These are phyloP conservation scores for Neomicropteryx cornuta DNA, from an alignment of 1,140 invertebrate genomes.

Conservation along the genomic window DNA sequence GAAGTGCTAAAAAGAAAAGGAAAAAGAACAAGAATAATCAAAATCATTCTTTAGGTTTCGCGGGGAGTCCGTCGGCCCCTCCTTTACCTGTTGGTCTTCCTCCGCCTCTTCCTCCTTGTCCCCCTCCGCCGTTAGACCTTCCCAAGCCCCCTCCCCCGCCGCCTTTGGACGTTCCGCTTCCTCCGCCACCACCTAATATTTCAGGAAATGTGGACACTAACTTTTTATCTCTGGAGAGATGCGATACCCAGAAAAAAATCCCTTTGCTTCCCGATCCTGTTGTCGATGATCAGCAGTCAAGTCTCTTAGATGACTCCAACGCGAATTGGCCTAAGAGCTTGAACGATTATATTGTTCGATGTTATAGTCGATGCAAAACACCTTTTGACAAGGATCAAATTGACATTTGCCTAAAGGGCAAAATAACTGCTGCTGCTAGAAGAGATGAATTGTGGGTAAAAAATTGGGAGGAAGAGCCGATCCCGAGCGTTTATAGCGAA, in stretches of 20 bases:
- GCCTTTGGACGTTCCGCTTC: slow-evolving; percentile 29
- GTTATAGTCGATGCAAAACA: slow-evolving; percentile 82
- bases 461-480: slow-evolving; percentile 85
- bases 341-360: slow-evolving; percentile 79
- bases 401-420: slow-evolving; percentile 85
- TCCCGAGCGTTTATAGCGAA: slow-evolving; percentile 75
- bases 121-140: slow-evolving; percentile 33
- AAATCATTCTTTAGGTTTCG: slow-evolving; percentile 35
- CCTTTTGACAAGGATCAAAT: slow-evolving; percentile 86
- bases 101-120: slow-evolving; percentile 37
- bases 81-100: slow-evolving; percentile 46
- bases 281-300: slow-evolving; percentile 19
- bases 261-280: slow-evolving; percentile 25
- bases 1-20: slow-evolving; percentile 59
- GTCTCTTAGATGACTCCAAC: slow-evolving; percentile 32
- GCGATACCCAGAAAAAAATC: slow-evolving; percentile 21
- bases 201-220: slow-evolving; percentile 6
- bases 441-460: slow-evolving; percentile 75
- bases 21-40: slow-evolving; percentile 58
- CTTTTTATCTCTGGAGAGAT: not conserved
- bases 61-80: slow-evolving; percentile 32
- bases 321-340: slow-evolving; percentile 62
- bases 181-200: slow-evolving; percentile 28
- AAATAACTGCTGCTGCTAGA: slow-evolving; percentile 80
- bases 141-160: slow-evolving; percentile 34